Percentiles rank a stretch among this genome's conserved stretches.
phyloP scores from a whole-genome alignment of 2,113 vertebrate species.

The Porphyrio hochstetteri region DNA sequence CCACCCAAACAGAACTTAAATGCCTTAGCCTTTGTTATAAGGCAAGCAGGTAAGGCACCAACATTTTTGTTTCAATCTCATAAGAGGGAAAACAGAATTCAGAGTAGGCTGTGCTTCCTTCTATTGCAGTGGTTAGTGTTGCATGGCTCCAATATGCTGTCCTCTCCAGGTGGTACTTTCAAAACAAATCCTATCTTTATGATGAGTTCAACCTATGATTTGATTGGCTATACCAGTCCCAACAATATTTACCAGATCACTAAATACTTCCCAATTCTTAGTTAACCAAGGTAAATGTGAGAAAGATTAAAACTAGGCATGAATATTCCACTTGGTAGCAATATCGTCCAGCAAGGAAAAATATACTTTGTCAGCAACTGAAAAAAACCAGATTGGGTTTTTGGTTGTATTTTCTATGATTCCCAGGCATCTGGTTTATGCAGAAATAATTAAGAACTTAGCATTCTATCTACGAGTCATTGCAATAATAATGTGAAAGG shows the following conservation, averaged over 20 bases:
- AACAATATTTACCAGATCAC: neutral
- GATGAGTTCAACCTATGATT: neutral
- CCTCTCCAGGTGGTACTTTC: neutral
- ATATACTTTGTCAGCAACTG: neutral
- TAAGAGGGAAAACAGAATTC: neutral
- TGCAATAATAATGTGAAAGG: neutral
- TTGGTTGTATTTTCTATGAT: neutral
- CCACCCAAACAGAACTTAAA: neutral
- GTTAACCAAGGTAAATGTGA: neutral
- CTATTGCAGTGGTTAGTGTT: neutral
- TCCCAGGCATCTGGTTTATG: neutral
- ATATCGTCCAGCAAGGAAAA: neutral
- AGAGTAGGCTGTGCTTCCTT: rapidly evolving
- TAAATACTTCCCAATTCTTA: neutral
- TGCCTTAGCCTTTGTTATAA: neutral
- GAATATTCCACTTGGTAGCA: neutral
- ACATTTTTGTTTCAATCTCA: neutral
- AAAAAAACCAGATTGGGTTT: neutral
- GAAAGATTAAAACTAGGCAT: neutral
- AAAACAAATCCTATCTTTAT: neutral
- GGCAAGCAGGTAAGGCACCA: neutral
- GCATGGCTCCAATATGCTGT: neutral
- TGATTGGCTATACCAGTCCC: neutral
- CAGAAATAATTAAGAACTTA: neutral
- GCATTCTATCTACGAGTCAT: neutral